Percentiles rank a stretch among this genome's conserved stretches.
These are phyloP conservation scores for Montipora sp. DNA, from an alignment of 64 coral and sea anemone genomes.

Conservation along the genomic window DNA sequence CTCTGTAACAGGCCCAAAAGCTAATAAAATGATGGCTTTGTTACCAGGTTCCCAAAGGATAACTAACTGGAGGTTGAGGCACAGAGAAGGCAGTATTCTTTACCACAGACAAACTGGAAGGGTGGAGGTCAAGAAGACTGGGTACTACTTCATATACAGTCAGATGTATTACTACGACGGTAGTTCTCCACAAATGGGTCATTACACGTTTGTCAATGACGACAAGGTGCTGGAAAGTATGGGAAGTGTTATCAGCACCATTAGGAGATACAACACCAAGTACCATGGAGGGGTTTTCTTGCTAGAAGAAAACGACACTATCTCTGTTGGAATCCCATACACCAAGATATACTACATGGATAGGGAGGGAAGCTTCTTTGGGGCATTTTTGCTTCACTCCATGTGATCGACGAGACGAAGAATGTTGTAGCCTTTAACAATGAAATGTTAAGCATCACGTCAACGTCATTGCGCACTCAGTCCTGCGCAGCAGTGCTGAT, in stretches of 20 bases:
- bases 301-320: conserved; percentile 9
- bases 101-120: conserved; percentile 44
- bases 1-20: not conserved
- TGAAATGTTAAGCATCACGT: not conserved
- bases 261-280: conserved; percentile 38
- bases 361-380: conserved; percentile 52
- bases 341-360: conserved; percentile 43
- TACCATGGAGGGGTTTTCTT: conserved; percentile 37
- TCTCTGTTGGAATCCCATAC: conserved; percentile 3
- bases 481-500: no score
- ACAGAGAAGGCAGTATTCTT: conserved; percentile 49
- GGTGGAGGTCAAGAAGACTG: conserved; percentile 38
- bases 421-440: not conserved
- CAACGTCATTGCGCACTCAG: not conserved
- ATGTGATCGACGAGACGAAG: not conserved
- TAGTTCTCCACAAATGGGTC: conserved; percentile 6
- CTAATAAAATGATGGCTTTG: not conserved
- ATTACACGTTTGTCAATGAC: conserved; percentile 30
- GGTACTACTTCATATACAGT: conserved; percentile 63
- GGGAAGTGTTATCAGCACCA: not conserved
- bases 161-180: conserved; percentile 56
- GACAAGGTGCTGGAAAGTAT: conserved; percentile 35
- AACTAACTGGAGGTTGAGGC: not conserved
- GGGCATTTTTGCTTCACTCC: conserved; percentile 41
- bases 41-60: conserved; percentile 6